phyloP scores from a whole-genome alignment of 2,888 invertebrate genomes.

The Agrotis exclamationis region DNA sequence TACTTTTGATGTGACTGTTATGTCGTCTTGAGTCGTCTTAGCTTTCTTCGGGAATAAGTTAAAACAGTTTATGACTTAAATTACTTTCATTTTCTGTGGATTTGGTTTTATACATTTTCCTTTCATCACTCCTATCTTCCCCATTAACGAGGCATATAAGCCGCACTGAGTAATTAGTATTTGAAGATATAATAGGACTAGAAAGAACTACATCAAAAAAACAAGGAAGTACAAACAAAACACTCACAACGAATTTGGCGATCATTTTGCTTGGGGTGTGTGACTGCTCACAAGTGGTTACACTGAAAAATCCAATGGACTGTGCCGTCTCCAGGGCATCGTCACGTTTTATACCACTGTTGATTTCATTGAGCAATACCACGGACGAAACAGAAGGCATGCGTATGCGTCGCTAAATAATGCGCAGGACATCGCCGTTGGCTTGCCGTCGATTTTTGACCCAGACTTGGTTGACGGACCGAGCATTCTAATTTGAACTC shows the following conservation, averaged over 20 bases:
- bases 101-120: neutral
- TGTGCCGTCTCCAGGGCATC: slow-evolving; percentile 84
- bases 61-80: neutral
- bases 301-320: slow-evolving; percentile 79
- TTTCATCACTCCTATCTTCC: neutral
- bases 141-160: neutral
- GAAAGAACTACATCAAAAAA: neutral
- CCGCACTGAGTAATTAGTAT: neutral
- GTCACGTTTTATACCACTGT: slow-evolving; percentile 85
- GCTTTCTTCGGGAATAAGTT: neutral
- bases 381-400: slow-evolving; percentile 60
- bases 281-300: slow-evolving; percentile 86
- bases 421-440: slow-evolving; percentile 84
- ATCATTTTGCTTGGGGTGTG: slow-evolving; percentile 87
- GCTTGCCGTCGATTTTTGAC: slow-evolving; percentile 83
- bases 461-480: slow-evolving; percentile 81
- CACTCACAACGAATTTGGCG: slow-evolving; percentile 89
- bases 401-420: slow-evolving; percentile 77
- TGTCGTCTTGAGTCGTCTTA: neutral
- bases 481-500: slow-evolving; percentile 88
- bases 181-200: neutral
- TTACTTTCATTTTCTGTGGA: neutral
- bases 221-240: slow-evolving; percentile 44
- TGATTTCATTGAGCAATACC: slow-evolving; percentile 83
- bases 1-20: neutral